Base-by-base conservation (phyloP, 2,888 invertebrate species). In the Euplexia lucipara region DNA sequence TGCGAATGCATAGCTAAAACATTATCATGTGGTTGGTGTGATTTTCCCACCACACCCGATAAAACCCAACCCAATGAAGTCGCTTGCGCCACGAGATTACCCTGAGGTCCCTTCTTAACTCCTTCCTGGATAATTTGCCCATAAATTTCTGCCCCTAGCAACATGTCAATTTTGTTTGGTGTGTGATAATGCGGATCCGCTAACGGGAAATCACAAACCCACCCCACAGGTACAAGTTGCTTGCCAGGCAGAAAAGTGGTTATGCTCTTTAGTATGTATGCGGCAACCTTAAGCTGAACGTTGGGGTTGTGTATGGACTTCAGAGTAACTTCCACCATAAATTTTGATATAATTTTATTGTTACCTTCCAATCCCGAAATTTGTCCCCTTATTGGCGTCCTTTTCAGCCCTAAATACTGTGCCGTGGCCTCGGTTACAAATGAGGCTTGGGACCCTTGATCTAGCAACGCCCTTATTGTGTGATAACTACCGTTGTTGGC, bases 371-470 rank as follows among this genome's bases (percentile, higher is more conserved):
- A 3, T 0, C 54, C 42, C 4, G 54, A 42, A 1, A 54, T 42
- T 0, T 20, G 42, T 7, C 20, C 20, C 32, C 20, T 41, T 20
- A 54, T 10, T 32, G 41, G 53, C 0, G 7, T 42, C 41, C n/a
- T n/a, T n/a, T n/a, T n/a, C n/a, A n/a, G n/a, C n/a, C n/a, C n/a
- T n/a, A n/a, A n/a, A n/a, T n/a, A 52, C 8, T 52, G 37, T 0
- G 26, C 52, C 1, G 39, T 16, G 2, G 52, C 39, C 1, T 53
- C 53, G 0, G 53, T 41, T 0, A 53, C 30, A 41, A 41, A 53
- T 0, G 41, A 53, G 0, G 41, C 41, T 51, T 51, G 49, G 6
- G 49, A 51, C 3, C 30, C 30, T 47, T 47, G 47, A 47, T 47
- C 47, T n/a, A n/a, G n/a, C n/a, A n/a, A n/a, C n/a, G n/a, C 47